Evolutionary conservation across 1,140 invertebrate genomes (phyloP), one percentile per base, ranked within the genome.

Genomic region (Phymastichus coffea): DNA sequence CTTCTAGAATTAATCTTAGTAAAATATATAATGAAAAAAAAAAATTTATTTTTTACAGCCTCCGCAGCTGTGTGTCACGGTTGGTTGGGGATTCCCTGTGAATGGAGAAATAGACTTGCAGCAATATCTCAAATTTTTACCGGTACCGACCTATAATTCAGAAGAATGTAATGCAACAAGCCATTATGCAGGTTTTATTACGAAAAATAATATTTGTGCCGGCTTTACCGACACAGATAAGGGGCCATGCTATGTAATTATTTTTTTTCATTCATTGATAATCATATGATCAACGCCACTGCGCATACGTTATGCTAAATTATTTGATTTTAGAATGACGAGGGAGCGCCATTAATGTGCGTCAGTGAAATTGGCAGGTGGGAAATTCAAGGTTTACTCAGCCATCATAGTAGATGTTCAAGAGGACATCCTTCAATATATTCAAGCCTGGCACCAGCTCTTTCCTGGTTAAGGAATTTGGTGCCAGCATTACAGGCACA

Each of bases 291-390:
- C 25, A 22, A 22, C 19, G 28, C n/a, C n/a, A n/a, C n/a, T n/a
- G n/a, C n/a, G n/a, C n/a, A 33, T 33, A 33, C 12, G 6, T 33
- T 7, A 33, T 33, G 28, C 6, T 33, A 33, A 33, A 33, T 2
- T 62, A 2, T 65, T 58, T 23, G 63, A 57, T 80, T 81, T 60
- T 61, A 87, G 86, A 86, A 86, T 65, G 85, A 87, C 66, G 83
- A 85, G 74, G 86, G 86, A 40, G 83, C 84, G 8, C 85, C 86
- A 15, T 65, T 87, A 33, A 86, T 87, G 82, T 87, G 86, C 63
- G 76, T 81, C 61, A 83, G 73, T 28, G 82, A 85, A 44, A 73
- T 72, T 10, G 79, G 76, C 30, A 73, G 73, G 52, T 87, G 85
- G 85, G 83, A 85, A 72, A 77, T 86, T 33, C 84, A 85, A 57